phyloP scores from a whole-genome alignment of 2,888 invertebrate genomes.

The Linnaemya vulpina region DNA sequence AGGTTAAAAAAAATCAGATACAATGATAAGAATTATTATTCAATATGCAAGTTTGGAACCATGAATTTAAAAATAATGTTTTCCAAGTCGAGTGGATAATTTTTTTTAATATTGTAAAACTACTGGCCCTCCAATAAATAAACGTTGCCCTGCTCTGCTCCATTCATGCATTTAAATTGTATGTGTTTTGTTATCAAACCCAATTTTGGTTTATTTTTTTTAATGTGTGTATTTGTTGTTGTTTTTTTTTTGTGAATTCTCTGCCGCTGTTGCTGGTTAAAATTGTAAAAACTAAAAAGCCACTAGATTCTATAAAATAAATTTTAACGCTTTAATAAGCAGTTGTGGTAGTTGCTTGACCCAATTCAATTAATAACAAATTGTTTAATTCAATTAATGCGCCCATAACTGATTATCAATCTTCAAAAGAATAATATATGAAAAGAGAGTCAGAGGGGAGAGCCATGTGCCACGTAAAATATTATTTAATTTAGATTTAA shows the following conservation, averaged over 20 bases:
- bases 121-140: background rate
- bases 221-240: background rate
- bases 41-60: too few relatives aligned
- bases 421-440: background rate
- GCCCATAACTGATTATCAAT: constrained; percentile 25
- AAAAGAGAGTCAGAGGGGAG: background rate
- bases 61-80: too few relatives aligned
- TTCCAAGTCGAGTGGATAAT: too few relatives aligned
- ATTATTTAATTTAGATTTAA: background rate
- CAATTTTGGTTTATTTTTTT: constrained; percentile 12
- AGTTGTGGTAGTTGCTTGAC: constrained; percentile 59
- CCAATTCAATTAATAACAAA: constrained; percentile 67
- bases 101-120: background rate
- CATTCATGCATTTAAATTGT: background rate
- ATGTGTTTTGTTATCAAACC: constrained; percentile 1
- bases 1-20: too few relatives aligned
- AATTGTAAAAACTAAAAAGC: constrained; percentile 4
- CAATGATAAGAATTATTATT: too few relatives aligned
- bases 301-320: constrained; percentile 6
- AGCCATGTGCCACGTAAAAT: background rate
- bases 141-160: background rate
- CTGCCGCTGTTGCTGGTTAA: background rate
- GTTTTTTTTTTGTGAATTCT: background rate
- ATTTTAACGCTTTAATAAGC: constrained; percentile 35
- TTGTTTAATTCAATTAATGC: constrained; percentile 68